Conservation (phyloP, 2,888 invertebrate genomes). For the Rhingia rostrata region DNA sequence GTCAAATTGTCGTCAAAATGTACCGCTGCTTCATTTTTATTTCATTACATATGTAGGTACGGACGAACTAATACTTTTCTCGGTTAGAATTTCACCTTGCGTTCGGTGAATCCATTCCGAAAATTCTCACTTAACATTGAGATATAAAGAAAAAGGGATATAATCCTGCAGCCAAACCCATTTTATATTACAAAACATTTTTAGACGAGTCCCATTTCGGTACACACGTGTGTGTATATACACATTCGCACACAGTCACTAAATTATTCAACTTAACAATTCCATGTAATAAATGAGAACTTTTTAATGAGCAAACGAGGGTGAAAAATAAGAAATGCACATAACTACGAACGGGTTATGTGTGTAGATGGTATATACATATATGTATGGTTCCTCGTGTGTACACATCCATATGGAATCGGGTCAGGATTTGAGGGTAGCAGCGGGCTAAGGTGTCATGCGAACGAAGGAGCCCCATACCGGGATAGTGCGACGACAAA, state of each 20-base stretch:
- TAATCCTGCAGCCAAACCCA: slow-evolving; percentile 56
- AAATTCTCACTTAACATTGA: slow-evolving; percentile 5
- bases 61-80: too few relatives aligned
- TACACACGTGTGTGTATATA: slow-evolving; percentile 27
- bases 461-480: too few relatives aligned
- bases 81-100: neutral
- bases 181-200: slow-evolving; percentile 49
- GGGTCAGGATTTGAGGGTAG: neutral
- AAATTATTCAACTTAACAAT: slow-evolving; percentile 59
- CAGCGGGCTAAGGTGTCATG: neutral
- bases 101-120: neutral
- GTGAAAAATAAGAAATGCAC: slow-evolving; percentile 55
- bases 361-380: neutral
- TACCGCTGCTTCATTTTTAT: too few relatives aligned
- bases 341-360: neutral
- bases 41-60: too few relatives aligned
- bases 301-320: slow-evolving; percentile 62
- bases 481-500: too few relatives aligned
- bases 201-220: slow-evolving; percentile 51
- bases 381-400: neutral
- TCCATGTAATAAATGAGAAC: slow-evolving; percentile 52
- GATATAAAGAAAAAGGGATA: slow-evolving; percentile 47
- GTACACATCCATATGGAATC: neutral
- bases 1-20: too few relatives aligned
- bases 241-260: neutral